phyloP scores from a whole-genome alignment of 1,140 invertebrate genomes.

The Sinonovacula constricta region DNA sequence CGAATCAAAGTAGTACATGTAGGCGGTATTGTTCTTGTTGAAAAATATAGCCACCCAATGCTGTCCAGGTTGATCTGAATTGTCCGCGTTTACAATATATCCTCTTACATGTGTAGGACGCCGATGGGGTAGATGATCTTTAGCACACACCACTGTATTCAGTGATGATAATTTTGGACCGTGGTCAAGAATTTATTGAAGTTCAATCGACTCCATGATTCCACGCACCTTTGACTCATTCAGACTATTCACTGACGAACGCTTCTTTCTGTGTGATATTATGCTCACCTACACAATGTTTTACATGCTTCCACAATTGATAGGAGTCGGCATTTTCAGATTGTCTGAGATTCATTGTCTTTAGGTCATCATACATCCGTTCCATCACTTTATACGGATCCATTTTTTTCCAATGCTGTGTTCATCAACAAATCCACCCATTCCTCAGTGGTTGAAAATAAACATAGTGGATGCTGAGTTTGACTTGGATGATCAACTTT shows the following conservation, averaged over 20 bases:
- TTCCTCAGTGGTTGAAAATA: not conserved
- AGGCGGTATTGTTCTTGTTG: not conserved
- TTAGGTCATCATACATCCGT: not conserved
- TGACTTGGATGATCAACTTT: not conserved
- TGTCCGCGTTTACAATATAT: not conserved
- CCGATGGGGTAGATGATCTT: not conserved
- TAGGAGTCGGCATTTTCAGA: not conserved
- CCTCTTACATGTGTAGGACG: not conserved
- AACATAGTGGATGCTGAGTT: not conserved
- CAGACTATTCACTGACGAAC: not conserved
- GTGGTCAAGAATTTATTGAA: not conserved
- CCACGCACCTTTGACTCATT: not conserved
- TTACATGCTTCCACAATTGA: not conserved
- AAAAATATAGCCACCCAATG: not conserved
- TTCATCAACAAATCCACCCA: not conserved
- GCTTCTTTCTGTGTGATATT: not conserved
- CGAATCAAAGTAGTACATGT: slow-evolving; percentile 1
- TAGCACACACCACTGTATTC: not conserved
- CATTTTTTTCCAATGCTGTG: not conserved
- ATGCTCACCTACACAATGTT: not conserved
- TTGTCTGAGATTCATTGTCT: not conserved
- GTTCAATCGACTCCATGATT: not conserved
- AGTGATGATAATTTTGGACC: not conserved
- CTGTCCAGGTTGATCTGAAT: not conserved
- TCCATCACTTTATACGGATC: not conserved